Percentiles rank a stretch among this genome's conserved stretches.
phyloP scores from a whole-genome alignment of 2,113 vertebrate genomes.

The Xenopus borealis region DNA sequence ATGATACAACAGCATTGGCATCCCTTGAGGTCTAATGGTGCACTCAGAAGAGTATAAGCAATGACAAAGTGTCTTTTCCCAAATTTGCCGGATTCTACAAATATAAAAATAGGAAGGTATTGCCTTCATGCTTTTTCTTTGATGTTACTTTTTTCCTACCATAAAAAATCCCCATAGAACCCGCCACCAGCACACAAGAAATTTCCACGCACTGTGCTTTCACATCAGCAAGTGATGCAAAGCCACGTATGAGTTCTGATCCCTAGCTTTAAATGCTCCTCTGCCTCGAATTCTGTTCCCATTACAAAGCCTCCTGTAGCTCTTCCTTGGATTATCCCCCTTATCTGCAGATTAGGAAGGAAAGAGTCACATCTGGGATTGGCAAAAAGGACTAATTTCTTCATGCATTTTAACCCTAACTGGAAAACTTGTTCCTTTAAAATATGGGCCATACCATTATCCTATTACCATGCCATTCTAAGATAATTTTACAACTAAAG shows the following conservation, averaged over 20 bases:
- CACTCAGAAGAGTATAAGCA: no score
- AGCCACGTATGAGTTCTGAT: conserved; percentile 24
- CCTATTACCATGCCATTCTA: no score
- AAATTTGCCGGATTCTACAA: no score
- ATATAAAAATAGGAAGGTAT: no score
- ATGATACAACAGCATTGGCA: no score
- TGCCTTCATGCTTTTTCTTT: no score
- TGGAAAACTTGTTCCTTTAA: neutral
- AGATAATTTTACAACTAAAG: no score
- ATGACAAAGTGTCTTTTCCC: no score
- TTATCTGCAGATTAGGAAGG: conserved; percentile 38
- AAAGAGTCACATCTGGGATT: conserved; percentile 27
- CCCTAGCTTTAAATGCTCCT: conserved; percentile 28
- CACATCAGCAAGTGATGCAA: conserved; percentile 37
- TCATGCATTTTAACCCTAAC: neutral
- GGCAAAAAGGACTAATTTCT: neutral
- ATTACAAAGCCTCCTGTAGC: conserved; percentile 28
- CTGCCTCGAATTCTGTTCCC: conserved; percentile 23
- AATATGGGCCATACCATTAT: no score
- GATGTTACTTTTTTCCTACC: neutral
- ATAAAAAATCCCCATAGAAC: conserved; percentile 9
- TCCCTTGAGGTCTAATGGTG: no score
- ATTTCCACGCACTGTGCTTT: conserved; percentile 19
- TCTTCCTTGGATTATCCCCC: conserved; percentile 31
- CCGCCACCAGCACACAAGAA: conserved; percentile 3